Base-by-base conservation (phyloP, 2,888 invertebrate species). In the Andricus curvator region DNA sequence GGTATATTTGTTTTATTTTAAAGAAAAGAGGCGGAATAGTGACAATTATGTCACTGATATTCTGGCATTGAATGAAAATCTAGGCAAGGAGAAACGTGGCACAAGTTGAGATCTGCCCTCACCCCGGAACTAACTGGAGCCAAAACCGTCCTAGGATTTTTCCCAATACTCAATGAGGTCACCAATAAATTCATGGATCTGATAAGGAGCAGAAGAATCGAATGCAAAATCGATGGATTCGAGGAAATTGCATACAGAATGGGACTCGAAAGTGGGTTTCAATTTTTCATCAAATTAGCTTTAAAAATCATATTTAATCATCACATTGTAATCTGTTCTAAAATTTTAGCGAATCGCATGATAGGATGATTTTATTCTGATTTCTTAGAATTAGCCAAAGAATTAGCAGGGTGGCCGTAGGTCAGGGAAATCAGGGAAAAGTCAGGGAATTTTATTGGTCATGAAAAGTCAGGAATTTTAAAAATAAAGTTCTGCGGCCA, bases 71-170 rank as follows among this genome's bases (percentile, higher is more conserved):
- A 33, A 25, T 74, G 56, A 81, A 81, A 77, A 83, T 81, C 60
- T 91, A 96, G 96, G 91, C 95, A 96, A 94, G 97, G 97, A 9
- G 95, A 95, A 86, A 95, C 94, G 83, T 98, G 97, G 97, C 95
- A 95, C 83, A 94, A 95, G 84, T 93, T 98, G 9, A 95, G 97
- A 33, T 94, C 94, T 15, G 94, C 95, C 80, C 94, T 97, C 77
- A 97, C 97, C 0, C 94, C 96, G 4, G 96, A 96, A 89, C 93
- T 97, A 85, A 97, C 96, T 56, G 97, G 96, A 85, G 96, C 96
- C 0, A 95, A 95, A 86, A 96, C 96, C 0, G 95, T 97, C 91
- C 94, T 95, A 85, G 94, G 95, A 62, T 97, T 97, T 90, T 93
- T 96, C 81, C 96, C 97, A 0, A 95, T 96, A 87, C 93, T 97